Conservation (phyloP, 1,140 invertebrate genomes). For the Conopomorpha cramerella region DNA sequence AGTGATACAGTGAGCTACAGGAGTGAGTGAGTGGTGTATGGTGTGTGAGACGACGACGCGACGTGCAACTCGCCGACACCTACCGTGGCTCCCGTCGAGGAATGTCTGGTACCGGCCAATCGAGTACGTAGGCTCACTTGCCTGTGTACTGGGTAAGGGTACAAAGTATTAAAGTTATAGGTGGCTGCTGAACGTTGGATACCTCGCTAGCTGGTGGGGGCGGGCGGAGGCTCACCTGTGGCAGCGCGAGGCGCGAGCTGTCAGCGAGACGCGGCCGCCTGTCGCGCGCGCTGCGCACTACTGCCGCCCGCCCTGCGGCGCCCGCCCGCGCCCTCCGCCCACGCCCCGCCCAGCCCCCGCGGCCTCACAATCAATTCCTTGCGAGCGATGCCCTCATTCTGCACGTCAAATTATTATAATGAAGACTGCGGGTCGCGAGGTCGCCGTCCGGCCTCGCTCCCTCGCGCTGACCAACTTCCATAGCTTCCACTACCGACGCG, state of each 20-base stretch:
- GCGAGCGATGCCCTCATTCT: neutral
- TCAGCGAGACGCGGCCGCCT: constrained; percentile 19
- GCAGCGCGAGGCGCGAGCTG: constrained; percentile 7
- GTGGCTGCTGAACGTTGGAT: constrained; percentile 1
- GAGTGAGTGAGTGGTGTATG: too few relatives aligned
- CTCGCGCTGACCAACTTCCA: too few relatives aligned
- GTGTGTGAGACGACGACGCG: too few relatives aligned
- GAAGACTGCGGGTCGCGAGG: neutral
- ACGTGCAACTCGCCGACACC: too few relatives aligned
- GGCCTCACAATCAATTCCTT: neutral
- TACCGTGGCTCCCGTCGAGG: too few relatives aligned
- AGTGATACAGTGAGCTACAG: too few relatives aligned
- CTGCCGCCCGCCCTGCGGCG: constrained; percentile 9
- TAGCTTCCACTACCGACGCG: too few relatives aligned
- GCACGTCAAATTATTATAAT: neutral
- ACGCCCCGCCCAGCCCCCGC: neutral
- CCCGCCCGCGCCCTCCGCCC: constrained; percentile 8
- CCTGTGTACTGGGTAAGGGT: neutral
- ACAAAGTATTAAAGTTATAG: constrained; percentile 1
- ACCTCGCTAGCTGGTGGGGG: constrained; percentile 7
- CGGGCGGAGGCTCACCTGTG: constrained; percentile 7
- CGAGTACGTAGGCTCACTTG: too few relatives aligned
- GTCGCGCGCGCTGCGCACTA: constrained; percentile 33
- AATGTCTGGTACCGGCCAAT: too few relatives aligned
- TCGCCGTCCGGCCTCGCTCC: too few relatives aligned